Base-by-base conservation (phyloP, 2,797 vertebrate species). In the Urosaurus nigricauda region DNA sequence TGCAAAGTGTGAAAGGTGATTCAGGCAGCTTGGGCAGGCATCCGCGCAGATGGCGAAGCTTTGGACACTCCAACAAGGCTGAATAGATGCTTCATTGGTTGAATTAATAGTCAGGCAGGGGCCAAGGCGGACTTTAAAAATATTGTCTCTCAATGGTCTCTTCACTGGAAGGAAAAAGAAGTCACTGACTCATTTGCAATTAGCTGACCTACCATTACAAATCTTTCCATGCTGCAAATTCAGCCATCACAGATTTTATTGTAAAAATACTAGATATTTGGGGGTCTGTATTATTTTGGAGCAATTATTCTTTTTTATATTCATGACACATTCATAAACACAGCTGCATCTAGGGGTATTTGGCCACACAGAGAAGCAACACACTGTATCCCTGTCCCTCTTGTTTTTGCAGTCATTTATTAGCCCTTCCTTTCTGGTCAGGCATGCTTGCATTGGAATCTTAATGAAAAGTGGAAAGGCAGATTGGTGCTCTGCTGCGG, bases 141-240 rank as follows among this genome's bases (percentile, higher is more conserved):
- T 97, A 98, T 98, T 97, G 97, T 97, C 98, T 97, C 98, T 99
- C 98, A 99, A 98, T 99, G 96, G 97, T 97, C 97, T 98, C 98
- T 98, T 99, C 98, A 98, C 97, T 98, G 96, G 89, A 88, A 94
- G 96, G 95, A 97, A 97, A 97, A 97, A 98, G 96, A 97, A 97
- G 97, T 97, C 97, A 97, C 97, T 98, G 97, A 98, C 96, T 97
- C 96, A 97, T 96, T 97, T 98, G 97, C 94, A 98, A 98, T 97
- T 97, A 98, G 97, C 96, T 98, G 98, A 99, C 98, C 98, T 97
- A 95, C 92, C 79, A 32, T 97, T 97, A 98, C 97, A 97, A 97
- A 97, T 97, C 96, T 98, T 99, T 99, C 99, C 98, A 95, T 97
- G 96, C 96, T 93, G 81, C 91, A 24, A 71, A 93, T 94, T 96